Percentiles rank a stretch among this genome's conserved stretches.
phyloP scores from a whole-genome alignment of 2,797 vertebrate species.

The Propithecus deckenii region DNA sequence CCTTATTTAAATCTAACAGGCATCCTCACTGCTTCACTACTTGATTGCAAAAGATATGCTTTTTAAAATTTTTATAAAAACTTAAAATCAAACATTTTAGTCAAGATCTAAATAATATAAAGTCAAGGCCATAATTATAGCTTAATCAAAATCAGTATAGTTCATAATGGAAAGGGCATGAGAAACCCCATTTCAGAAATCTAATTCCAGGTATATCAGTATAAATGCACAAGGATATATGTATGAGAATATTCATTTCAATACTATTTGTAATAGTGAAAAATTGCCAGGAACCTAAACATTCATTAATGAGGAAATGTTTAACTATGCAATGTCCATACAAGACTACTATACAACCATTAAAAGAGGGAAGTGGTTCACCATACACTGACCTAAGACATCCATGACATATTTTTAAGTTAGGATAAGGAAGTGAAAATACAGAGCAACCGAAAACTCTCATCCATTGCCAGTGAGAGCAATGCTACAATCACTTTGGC shows the following conservation, averaged over 20 bases:
- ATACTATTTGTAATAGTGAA: background rate
- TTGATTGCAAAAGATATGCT: background rate
- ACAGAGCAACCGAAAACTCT: background rate
- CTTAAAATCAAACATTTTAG: background rate
- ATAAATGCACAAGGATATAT: background rate
- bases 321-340: background rate
- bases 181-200: conserved; percentile 5
- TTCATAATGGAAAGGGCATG: background rate
- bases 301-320: background rate
- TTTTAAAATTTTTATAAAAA: conserved; percentile 5
- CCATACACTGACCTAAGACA: background rate
- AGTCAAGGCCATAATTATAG: background rate
- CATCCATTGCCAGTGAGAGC: background rate
- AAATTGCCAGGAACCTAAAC: background rate
- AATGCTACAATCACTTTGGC: background rate
- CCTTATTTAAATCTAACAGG: background rate
- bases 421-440: background rate
- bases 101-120: background rate
- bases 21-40: background rate
- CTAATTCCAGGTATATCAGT: conserved; percentile 7
- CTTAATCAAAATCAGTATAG: background rate
- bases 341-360: background rate
- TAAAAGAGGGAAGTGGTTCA: background rate
- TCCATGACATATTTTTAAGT: background rate
- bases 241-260: background rate